phyloP scores from a whole-genome alignment of 2,797 vertebrate genomes.

The Coregonus sp. region DNA sequence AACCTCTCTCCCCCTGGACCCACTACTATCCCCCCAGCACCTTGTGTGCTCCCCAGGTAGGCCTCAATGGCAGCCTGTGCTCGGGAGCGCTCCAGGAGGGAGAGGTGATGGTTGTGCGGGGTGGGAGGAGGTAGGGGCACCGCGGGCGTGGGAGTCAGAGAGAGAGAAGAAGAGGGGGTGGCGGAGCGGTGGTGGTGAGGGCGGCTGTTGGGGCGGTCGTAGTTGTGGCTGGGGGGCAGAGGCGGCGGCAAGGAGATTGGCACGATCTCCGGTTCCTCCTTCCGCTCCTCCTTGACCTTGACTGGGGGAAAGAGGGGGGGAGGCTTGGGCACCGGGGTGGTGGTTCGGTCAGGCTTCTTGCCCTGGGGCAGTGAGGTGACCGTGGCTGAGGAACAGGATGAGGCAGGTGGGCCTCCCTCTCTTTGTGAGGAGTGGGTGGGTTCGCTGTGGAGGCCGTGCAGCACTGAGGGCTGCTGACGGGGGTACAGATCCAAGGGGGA shows the following conservation, averaged over 20 bases:
- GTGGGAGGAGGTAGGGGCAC: constrained; percentile 70
- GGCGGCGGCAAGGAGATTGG: constrained; percentile 69
- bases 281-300: constrained; percentile 90
- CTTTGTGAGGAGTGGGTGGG: constrained; percentile 71
- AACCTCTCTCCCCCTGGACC: constrained; percentile 74
- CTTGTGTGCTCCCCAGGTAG: constrained; percentile 65
- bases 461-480: constrained; percentile 49
- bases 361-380: constrained; percentile 66
- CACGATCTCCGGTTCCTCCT: constrained; percentile 81
- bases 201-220: constrained; percentile 77
- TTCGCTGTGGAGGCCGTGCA: constrained; percentile 66
- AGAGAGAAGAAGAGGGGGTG: constrained; percentile 73
- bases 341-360: constrained; percentile 77
- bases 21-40: constrained; percentile 67
- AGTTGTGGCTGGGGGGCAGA: constrained; percentile 60
- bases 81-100: constrained; percentile 74
- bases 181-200: constrained; percentile 74
- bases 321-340: constrained; percentile 69
- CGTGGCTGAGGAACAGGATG: constrained; percentile 49
- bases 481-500: constrained; percentile 76
- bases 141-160: constrained; percentile 76
- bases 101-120: constrained; percentile 69
- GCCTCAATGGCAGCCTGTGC: constrained; percentile 64
- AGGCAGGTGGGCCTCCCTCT: constrained; percentile 63
- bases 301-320: constrained; percentile 69